Evolutionary conservation across 2,113 vertebrate genomes (phyloP), one percentile per base, ranked within the genome.

Genomic region (Chaetorhynchus papuensis): DNA sequence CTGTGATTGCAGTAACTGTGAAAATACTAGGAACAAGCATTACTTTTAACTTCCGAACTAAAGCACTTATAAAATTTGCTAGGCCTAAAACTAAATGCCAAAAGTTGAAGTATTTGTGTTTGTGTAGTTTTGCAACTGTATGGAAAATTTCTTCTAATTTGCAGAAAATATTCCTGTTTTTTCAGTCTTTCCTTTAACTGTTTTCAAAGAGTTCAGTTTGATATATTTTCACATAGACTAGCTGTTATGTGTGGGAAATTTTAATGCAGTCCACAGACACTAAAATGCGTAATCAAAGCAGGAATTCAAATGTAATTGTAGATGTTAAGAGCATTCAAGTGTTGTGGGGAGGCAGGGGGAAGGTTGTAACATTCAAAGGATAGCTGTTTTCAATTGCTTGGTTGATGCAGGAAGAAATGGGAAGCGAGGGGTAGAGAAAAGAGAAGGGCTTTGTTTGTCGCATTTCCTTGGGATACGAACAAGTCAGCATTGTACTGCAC

Each of bases 291-390:
- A 59, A 59, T 85, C 26, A 88, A 86, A 79, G 20, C 18, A 80
- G 31, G 10, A 69, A 85, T 75, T 52, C 9, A 84, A 75, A 53
- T 50, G 61, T 3, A 66, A 35, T 26, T 84, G 17, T 35, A 54
- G 17, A 37, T 77, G 19, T 87, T 93, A 69, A 22, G 13, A 77
- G 4, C 33, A 15, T n/a, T 13, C 11, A 72, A 13, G 14, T 10
- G 12, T 37, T 66, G 11, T 1, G 2, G 7, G 11, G 50, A 10
- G 17, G 15, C 0, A 3, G 1, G 35, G 14, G 18, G 18, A 31
- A 7, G 4, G 18, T 26, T 78, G 15, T 6, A 49, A 16, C 3
- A 7, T 82, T 47, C 39, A 41, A 75, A 54, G 6, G 13, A 53
- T 6, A 2, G 13, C 14, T 39, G 2, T 45, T 85, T 92, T 49